Evolutionary conservation across 2,888 invertebrate species (phyloP).

Genomic region (Alentia gelatinosa): DNA sequence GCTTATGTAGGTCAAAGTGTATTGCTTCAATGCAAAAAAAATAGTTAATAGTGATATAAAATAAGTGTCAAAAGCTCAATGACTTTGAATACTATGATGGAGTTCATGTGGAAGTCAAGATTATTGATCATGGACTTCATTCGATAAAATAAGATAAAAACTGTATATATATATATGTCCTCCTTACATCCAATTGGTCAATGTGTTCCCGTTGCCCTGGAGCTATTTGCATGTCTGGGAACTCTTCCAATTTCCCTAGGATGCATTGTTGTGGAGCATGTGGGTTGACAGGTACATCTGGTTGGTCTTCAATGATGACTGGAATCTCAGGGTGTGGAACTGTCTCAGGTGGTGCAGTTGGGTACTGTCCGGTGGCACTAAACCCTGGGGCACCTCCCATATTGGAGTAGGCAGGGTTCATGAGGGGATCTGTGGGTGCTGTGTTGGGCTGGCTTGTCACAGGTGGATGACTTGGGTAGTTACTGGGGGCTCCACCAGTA

Average conservation of each 20-base stretch:
- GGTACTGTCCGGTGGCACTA: background rate
- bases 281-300: background rate
- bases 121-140: background rate
- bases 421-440: background rate
- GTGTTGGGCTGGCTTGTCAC: too few relatives aligned
- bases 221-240: conserved; percentile 4
- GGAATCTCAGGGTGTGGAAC: background rate
- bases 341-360: background rate
- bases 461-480: too few relatives aligned
- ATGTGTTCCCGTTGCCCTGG: background rate
- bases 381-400: background rate
- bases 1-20: background rate
- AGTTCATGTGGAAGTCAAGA: background rate
- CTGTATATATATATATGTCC: background rate
- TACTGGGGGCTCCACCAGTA: too few relatives aligned
- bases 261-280: background rate
- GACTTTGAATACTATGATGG: background rate
- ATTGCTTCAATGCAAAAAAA: background rate
- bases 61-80: background rate
- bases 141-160: background rate
- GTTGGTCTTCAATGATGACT: background rate
- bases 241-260: background rate
- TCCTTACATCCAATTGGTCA: conserved; percentile 6
- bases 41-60: background rate
- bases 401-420: background rate